Evolutionary conservation across 2,888 invertebrate species (phyloP), one percentile per base, ranked within the genome.

Genomic region (Aleiodes testaceus): DNA sequence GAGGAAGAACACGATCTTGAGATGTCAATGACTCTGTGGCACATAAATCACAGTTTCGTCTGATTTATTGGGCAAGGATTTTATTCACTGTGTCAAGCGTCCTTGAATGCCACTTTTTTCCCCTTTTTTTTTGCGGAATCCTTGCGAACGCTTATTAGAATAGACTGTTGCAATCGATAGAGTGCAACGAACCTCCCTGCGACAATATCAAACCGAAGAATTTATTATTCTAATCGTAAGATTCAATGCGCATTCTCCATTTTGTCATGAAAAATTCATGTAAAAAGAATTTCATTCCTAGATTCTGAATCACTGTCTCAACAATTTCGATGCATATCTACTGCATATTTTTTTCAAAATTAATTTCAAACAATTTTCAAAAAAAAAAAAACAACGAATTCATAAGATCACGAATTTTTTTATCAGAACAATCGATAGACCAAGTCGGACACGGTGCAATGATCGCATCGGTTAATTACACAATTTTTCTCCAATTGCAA

Each of bases 31-130:
- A 59, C 67, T 55, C 22, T 22, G 55, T 69, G 44, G 36, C 36
- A 36, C 7, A 36, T 36, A 36, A 36, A 36, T 36, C 36, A 69
- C 49, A 61, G n/a, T 59, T 52, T 14, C 16, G 30, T 22, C 7
- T 18, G 18, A 36, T n/a, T 53, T 66, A 79, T 80, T 79, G 72
- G 70, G 78, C 72, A 81, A 81, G 72, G 69, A 66, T 65, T n/a
- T 70, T 75, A 69, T 59, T 73, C 67, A 66, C 79, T 82, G 79
- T 81, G 80, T 83, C 80, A 81, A 82, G 80, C 81, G 82, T 81
- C 78, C 76, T 75, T 79, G 78, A 81, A 79, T 79, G 26, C 5
- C 0, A 5, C 61, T 36, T 55, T 59, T 70, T 66, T 45, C 12
- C n/a, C n/a, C n/a, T n/a, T n/a, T 30, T 26, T 55, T 11, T 26